Base-by-base conservation (phyloP, 2,797 vertebrate genomes). In the Sebastolobus altivelis region DNA sequence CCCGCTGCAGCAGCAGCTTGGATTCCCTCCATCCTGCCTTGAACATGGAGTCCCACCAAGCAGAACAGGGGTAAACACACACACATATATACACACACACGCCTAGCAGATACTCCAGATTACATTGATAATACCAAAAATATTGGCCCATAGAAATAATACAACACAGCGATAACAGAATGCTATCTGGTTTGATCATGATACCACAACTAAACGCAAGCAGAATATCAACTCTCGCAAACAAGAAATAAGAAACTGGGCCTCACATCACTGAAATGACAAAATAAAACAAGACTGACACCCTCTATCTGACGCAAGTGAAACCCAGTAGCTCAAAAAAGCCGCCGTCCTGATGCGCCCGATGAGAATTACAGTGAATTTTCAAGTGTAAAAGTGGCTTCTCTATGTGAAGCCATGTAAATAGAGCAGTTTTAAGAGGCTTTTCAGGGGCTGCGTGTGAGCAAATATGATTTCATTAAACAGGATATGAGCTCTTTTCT, bases 71-170 rank as follows among this genome's bases (percentile, higher is more conserved):
- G 85, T 87, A 89, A 89, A 85, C 81, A 83, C 79, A 84, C 75
- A 69, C 74, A 38, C 65, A 40, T 35, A 70, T 31, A 72, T 14
- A 69, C 66, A 61, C 67, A 77, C 59, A 81, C 72, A 79, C 91
- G 85, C 85, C 88, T 92, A 72, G 86, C 86, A 94, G 94, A 95
- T 94, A 93, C 94, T 92, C 88, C 87, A 95, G 95, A 96, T 96
- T 92, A 93, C 91, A 89, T 84, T 88, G 92, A 94, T 89, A 95
- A 94, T 91, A 93, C 83, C 69, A 87, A 94, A 96, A 95, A 95
- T 94, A 96, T 95, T 94, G 94, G 90, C 89, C 94, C 93, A 94
- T 93, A 94, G 94, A 95, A 96, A 96, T 95, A 96, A 96, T 94
- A 95, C 92, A 93, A 94, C 90, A 91, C 88, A 6, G 88, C 16